Base-by-base conservation (phyloP, 2,113 vertebrate genomes). In the Alouatta palliata region DNA sequence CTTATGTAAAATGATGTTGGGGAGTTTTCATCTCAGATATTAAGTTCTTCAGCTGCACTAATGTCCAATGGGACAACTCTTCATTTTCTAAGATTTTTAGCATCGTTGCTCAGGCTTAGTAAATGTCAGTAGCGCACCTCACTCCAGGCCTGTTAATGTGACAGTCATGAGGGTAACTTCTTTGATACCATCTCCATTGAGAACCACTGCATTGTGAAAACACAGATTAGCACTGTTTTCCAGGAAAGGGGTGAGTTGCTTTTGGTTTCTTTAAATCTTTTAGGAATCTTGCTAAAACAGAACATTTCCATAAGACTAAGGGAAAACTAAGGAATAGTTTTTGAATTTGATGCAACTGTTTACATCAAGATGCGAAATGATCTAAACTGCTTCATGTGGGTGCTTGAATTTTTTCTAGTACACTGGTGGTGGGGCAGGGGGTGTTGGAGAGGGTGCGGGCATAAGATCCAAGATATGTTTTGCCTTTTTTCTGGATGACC, bases 211-310 rank as follows among this genome's bases (percentile, higher is more conserved):
- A 70, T 79, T 70, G 16, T 75, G 54, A 90, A 80, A 61, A 85
- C 73, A 85, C 32, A 52, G 19, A 76, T 76, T 37, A 73, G 40
- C 45, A 87, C 75, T 86, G 1, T 83, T 79, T 77, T 56, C 52
- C 61, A 95, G 68, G 87, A 87, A 79, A 49, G 20, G 37, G 13
- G 3, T 35, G 30, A 81, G 45, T 79, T 79, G 66, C 30, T 92
- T 81, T 88, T 71, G 30, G 37, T 82, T 80, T 66, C 61, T 82
- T 70, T 82, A 81, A 35, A 35, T 84, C n/a, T 68, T 75, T 86
- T 54, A 92, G 37, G 68, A 40, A 75, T 93, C 82, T 54, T 84
- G 37, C 21, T 87, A 40, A 96, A 95, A 91, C 14, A 66, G 43
- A 56, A 25, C 45, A 95, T 89, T 3, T 79, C 61, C 37, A 13